Evolutionary conservation across 2,113 vertebrate genomes (phyloP).

Genomic region (Tor tambroides): DNA sequence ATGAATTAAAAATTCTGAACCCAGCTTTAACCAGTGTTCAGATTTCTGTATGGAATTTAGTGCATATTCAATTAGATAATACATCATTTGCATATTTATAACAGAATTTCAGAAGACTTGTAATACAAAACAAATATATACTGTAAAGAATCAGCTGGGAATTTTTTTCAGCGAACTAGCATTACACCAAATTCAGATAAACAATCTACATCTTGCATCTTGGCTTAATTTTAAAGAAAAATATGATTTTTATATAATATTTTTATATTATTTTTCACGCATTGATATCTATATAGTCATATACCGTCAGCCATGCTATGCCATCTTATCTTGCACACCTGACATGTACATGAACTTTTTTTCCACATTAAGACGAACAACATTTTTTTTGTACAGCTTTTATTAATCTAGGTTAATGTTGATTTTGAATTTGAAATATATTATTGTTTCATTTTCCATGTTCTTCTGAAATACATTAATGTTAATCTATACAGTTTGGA

Average conservation of each 20-base stretch:
- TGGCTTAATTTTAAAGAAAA: neutral
- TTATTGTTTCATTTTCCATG: neutral
- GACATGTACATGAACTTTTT: neutral
- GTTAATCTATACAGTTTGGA: too few relatives aligned
- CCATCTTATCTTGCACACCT: neutral
- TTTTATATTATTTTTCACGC: neutral
- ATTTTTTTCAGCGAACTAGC: neutral
- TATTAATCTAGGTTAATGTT: too few relatives aligned
- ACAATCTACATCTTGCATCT: too few relatives aligned
- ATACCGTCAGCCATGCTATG: too few relatives aligned
- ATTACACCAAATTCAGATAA: neutral
- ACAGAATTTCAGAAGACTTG: neutral
- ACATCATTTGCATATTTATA: neutral
- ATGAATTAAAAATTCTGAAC: too few relatives aligned
- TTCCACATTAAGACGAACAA: neutral
- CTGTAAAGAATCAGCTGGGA: too few relatives aligned
- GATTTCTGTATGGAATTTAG: neutral
- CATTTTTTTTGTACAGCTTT: too few relatives aligned
- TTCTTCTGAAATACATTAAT: too few relatives aligned
- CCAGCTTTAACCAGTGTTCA: neutral
- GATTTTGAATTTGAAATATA: too few relatives aligned
- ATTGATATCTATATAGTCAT: neutral
- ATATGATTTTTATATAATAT: too few relatives aligned
- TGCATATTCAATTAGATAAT: neutral
- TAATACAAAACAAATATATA: neutral